Conservation (phyloP, 1,140 invertebrate genomes). For the Eubasilissa regina region DNA sequence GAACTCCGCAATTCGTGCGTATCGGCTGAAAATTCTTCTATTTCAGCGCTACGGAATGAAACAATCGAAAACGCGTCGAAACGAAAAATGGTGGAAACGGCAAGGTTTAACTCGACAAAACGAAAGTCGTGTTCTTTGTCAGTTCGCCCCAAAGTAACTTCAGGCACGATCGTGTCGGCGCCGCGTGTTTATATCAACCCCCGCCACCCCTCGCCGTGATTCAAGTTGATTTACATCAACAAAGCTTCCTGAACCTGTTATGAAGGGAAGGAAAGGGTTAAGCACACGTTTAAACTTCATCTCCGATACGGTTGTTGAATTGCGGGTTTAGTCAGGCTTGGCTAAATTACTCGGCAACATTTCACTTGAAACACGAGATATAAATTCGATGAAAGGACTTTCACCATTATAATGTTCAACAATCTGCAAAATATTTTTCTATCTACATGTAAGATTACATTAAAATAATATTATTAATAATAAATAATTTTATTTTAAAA, state of each 20-base stretch:
- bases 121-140: conserved; percentile 49
- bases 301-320: conserved; percentile 41
- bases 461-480: too few species aligned
- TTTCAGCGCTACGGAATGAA: not conserved
- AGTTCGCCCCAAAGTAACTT: conserved; percentile 43
- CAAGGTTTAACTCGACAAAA: conserved; percentile 29
- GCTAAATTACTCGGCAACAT: too few species aligned
- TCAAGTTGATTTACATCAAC: conserved; percentile 59
- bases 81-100: conserved; percentile 29
- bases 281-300: conserved; percentile 55
- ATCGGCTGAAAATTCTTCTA: not conserved
- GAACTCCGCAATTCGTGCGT: too few species aligned
- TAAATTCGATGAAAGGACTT: too few species aligned
- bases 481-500: too few species aligned
- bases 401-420: too few species aligned
- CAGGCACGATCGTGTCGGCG: conserved; percentile 35
- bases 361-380: too few species aligned
- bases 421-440: too few species aligned
- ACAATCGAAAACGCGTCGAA: conserved; percentile 23
- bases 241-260: conserved; percentile 55
- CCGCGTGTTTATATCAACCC: conserved; percentile 34
- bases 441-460: too few species aligned
- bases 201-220: not conserved
- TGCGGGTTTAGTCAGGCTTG: not conserved
- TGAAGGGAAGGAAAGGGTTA: conserved; percentile 57